Evolutionary conservation across 2,888 invertebrate species (phyloP), one percentile per base, ranked within the genome.

Genomic region (Temnothorax unifasciatus): DNA sequence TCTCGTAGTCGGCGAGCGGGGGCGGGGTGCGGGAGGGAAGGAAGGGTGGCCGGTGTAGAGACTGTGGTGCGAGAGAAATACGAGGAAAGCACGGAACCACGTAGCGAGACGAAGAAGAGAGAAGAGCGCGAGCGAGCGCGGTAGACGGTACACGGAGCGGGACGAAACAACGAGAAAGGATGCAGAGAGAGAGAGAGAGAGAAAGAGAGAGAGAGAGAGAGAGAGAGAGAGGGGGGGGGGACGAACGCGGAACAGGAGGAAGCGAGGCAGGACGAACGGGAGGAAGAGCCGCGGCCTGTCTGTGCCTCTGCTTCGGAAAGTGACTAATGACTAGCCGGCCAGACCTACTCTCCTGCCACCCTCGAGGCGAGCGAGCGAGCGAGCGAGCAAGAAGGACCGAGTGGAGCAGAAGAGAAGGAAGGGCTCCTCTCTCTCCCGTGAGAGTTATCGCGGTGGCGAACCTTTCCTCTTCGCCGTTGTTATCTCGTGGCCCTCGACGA

Each of bases 241-340:
- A 75, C 63, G 59, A 71, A 84, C 83, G 68, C 82, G 75, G 82
- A 86, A 74, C 74, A 83, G 86, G 83, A 84, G 81, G 88, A 85
- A 88, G 84, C 66, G 88, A 85, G 87, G 87, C 87, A 89, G 91
- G 92, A 92, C 92, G 76, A 21, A n/a, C n/a, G 68, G 79, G 59
- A 79, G 79, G 79, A 81, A 81, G 79, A 93, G 93, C 92, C 93
- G 90, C 92, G 92, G 94, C 92, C 92, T 92, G 93, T 93, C 94
- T 93, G 94, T 94, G 94, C 94, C 94, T 94, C 94, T 94, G 94
- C 94, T 94, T 94, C 94, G 94, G 94, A 94, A 94, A 94, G 94
- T 95, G 95, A 95, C 95, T 94, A 95, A 95, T 95, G 95, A 95
- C 95, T 94, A 93, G 91, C 91, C 90, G 91, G 90, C 89, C 90